phyloP scores from a whole-genome alignment of 2,113 vertebrate species.

The Struthio camelus region DNA sequence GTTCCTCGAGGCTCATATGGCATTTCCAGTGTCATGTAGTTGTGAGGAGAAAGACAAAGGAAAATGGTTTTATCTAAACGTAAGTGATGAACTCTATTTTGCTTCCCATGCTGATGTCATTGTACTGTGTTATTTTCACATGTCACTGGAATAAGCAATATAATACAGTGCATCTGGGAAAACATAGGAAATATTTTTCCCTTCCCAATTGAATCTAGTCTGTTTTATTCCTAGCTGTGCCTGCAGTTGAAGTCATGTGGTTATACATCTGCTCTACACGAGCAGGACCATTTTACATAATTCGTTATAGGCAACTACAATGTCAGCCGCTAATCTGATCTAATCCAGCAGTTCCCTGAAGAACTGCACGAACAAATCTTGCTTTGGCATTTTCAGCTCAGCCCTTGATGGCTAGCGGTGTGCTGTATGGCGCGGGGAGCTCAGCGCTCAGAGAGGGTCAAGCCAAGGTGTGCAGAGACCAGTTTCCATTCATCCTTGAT shows the following conservation, averaged over 20 bases:
- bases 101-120: background rate
- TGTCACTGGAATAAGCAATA: background rate
- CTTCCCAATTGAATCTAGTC: background rate
- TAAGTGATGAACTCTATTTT: background rate
- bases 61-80: background rate
- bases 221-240: conserved; percentile 10
- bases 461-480: background rate
- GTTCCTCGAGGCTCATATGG: background rate
- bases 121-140: background rate
- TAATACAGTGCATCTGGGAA: background rate
- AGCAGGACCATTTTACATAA: conserved; percentile 40
- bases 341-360: conserved; percentile 51
- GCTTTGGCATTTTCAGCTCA: conserved; percentile 1
- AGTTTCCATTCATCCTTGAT: background rate
- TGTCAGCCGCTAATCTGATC: background rate
- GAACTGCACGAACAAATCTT: background rate
- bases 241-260: conserved; percentile 49
- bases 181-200: background rate
- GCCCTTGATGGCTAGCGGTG: background rate
- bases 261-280: conserved; percentile 31
- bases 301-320: background rate
- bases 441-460: background rate
- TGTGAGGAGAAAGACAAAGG: background rate
- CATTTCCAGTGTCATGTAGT: background rate
- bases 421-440: accelerated